Evolutionary conservation across 2,113 vertebrate species (phyloP).

Genomic region (Eira barbara): DNA sequence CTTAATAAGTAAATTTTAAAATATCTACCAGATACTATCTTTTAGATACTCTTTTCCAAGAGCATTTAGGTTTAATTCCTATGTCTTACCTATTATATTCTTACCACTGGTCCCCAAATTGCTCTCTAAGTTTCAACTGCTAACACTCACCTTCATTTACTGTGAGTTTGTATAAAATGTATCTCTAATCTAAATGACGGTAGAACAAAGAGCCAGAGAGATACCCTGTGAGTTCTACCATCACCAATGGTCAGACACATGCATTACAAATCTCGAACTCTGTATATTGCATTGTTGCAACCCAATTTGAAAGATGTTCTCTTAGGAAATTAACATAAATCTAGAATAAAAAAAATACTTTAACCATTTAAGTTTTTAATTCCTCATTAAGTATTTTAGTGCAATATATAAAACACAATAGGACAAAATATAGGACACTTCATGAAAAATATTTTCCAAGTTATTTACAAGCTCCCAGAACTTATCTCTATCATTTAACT

Average conservation of each 20-base stretch:
- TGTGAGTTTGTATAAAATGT: background rate
- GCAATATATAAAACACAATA: background rate
- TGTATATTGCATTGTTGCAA: background rate
- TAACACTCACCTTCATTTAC: background rate
- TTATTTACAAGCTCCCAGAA: background rate
- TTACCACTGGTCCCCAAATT: background rate
- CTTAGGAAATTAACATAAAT: background rate
- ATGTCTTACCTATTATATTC: background rate
- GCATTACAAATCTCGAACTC: background rate
- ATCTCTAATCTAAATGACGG: background rate
- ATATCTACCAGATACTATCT: background rate
- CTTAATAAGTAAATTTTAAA: background rate
- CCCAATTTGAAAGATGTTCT: background rate
- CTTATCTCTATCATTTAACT: constrained; percentile 19
- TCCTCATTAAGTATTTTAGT: background rate
- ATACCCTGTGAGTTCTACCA: background rate
- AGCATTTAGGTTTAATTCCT: background rate
- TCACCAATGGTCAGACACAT: background rate
- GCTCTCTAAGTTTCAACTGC: background rate
- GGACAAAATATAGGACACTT: background rate
- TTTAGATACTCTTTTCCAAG: constrained; percentile 4
- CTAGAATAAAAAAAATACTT: background rate
- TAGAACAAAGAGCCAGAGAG: background rate
- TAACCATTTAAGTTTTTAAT: background rate
- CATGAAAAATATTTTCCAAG: background rate